Base-by-base conservation (phyloP, 2,113 vertebrate genomes). In the Pimephales promelas region DNA sequence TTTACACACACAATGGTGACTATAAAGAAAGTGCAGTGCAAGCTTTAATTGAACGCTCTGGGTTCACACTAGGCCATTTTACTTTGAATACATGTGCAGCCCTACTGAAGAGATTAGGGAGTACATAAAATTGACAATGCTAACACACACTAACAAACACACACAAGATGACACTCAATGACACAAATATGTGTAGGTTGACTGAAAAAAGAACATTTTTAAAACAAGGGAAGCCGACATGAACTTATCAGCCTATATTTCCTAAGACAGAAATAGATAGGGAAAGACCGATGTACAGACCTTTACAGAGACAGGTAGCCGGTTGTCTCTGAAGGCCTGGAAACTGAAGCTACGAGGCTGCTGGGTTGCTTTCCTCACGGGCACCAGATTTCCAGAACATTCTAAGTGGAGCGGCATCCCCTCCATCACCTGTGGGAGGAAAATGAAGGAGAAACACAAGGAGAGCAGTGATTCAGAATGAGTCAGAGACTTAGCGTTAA, bases 291-390 rank as follows among this genome's bases (percentile, higher is more conserved):
- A 70, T 3, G 45, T 49, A 86, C 81, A 28, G 87, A 99, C 98
- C 98, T 99, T 99, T 83, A 99, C 95, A 16, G 97, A 95, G 31
- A 99, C 95, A 10, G 95, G 96, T 0, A 99, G 92, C 34, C 96
- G 91, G 86, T 98, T 99, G 88, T 99, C 98, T 85, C 95, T 95
- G 87, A 99, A 99, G 16, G 98, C 97, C 89, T 97, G 97, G 93
- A 99, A 99, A 87, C 94, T 95, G 94, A 99, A 98, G 85, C 93
- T 97, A 62, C 96, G 95, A 34, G 97, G 96, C 89, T 95, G 94
- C 87, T 99, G 98, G 7, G 97, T 93, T 1, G 97, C 96, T 88
- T 98, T 99, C 88, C 95, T 95, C 88, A 99, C 89, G 1, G 97
- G 98, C 75, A 98, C 95, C 71, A 99, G 92, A 92, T 99, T 99